Base-by-base conservation (phyloP, 2,888 invertebrate species). In the Lottia scabra region DNA sequence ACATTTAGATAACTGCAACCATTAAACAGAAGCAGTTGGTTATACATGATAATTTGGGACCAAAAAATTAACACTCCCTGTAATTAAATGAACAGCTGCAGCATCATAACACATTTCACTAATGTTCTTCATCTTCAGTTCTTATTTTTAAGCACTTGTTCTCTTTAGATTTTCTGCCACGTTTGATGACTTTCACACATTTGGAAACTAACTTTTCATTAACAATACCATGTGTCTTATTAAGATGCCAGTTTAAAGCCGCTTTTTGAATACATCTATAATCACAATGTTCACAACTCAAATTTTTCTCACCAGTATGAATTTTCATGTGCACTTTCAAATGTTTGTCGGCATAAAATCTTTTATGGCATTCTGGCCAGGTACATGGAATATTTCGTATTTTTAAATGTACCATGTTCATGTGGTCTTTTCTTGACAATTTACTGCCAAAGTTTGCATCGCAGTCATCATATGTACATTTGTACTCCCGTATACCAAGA, bases 161-260 rank as follows among this genome's bases (percentile, higher is more conserved):
- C 13, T 10, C 23, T 56, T 56, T 56, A 56, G 56, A 19, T 56
- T 56, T 56, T 19, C 56, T 19, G 56, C 56, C 56, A 10, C 19
- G 56, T 56, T 56, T 56, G 2, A 13, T 23, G 1, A 38, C 38
- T 38, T 38, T 38, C 38, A 38, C 38, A 38, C 38, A 38, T 56
- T 56, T 56, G 23, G 19, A 23, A 23, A 19, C 56, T 23, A 19
- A 23, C 19, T 44, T 71, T 30, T 72, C 65, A n/a, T 72, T 67
- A 30, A 68, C 65, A 10, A 74, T 67, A 15, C 74, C 74, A 46
- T 74, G 74, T 23, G 69, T 75, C 2, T 67, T 30, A 38, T 38
- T 6, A 67, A 75, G 30, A 62, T 75, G 75, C 75, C 75, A 75
- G n/a, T 71, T 72, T n/a, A 75, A 63, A 15, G 75, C 71, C 4